Evolutionary conservation across 1,140 invertebrate genomes (phyloP), one percentile per base, ranked within the genome.

Genomic region (Neodiprion lecontei): DNA sequence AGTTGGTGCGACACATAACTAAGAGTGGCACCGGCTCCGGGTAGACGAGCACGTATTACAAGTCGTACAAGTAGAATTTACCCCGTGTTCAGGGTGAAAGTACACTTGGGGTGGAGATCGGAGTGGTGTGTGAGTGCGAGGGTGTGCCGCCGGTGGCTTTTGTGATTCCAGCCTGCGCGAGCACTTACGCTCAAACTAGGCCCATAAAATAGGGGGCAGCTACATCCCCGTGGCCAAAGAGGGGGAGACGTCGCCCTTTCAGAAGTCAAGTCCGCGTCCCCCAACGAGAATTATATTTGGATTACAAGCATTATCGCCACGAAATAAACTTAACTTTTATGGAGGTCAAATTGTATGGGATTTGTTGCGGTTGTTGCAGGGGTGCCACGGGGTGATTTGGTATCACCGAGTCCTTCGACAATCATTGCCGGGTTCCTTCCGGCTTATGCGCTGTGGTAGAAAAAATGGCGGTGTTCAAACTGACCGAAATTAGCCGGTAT

Each of bases 251-350:
- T 40, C 28, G 28, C 28, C 53, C 7, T 9, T 7, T 12, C 53
- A 17, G 11, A 61, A 61, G 11, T 3, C 53, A 12, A 61, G 53
- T 61, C 11, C 7, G 4, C 53, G 53, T 9, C 53, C 53, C 53
- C 53, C 53, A 61, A 12, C 53, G 53, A 61, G 53, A 61, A 61
- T 61, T 61, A 61, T 17, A 61, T 17, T 61, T 17, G 53, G 53
- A 61, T 61, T 61, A 61, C 53, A 61, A 61, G 53, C 53, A 61
- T 61, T 61, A 61, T 61, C 53, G 53, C 53, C 53, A 14, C 53
- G 53, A 61, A 61, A 61, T 61, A 61, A 61, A 61, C 53, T 61
- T 61, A 61, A 61, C 53, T 61, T 61, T 61, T 61, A 61, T 61
- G 53, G 53, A 61, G 53, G 53, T 61, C 53, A 61, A 61, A 61